Evolutionary conservation across 92 coral and sea anemone species (phyloP).

Genomic region (Porites lobata): DNA sequence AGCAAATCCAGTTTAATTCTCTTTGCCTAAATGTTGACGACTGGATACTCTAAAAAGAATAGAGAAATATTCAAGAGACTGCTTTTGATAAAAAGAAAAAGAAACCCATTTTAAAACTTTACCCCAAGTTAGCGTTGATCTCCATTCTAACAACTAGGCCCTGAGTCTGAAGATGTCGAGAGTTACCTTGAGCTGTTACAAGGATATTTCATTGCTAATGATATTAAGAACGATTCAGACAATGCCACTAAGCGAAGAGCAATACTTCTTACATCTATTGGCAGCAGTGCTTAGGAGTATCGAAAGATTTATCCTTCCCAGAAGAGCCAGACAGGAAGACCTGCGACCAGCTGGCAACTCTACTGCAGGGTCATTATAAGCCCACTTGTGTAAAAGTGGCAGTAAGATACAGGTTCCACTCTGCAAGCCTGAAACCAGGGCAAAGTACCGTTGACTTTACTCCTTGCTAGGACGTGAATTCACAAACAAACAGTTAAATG

Average conservation of each 20-base stretch:
- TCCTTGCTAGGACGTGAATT: slow-evolving; percentile 46
- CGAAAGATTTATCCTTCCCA: slow-evolving; percentile 20
- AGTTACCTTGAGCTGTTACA: too few relatives aligned
- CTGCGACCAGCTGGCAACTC: slow-evolving; percentile 35
- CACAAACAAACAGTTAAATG: slow-evolving; percentile 34
- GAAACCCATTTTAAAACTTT: too few relatives aligned
- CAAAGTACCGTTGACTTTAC: neutral
- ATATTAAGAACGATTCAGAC: neutral
- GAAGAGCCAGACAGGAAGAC: slow-evolving; percentile 21
- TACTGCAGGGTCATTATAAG: slow-evolving; percentile 29
- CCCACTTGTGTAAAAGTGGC: slow-evolving; percentile 33
- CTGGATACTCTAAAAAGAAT: too few relatives aligned
- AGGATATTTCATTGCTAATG: too few relatives aligned
- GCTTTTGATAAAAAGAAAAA: too few relatives aligned
- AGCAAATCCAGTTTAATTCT: too few relatives aligned
- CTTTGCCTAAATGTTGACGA: too few relatives aligned
- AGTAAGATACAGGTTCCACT: slow-evolving; percentile 13
- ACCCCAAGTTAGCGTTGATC: too few relatives aligned
- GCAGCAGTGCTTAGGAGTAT: slow-evolving; percentile 17
- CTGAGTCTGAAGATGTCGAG: too few relatives aligned
- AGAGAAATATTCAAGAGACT: too few relatives aligned
- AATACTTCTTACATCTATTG: slow-evolving; percentile 15
- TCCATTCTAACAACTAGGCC: too few relatives aligned
- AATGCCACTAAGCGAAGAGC: slow-evolving; percentile 27
- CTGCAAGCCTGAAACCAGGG: too few relatives aligned